Evolutionary conservation across 2,888 invertebrate genomes (phyloP), one percentile per base, ranked within the genome.

Genomic region (Copidosoma aretas): DNA sequence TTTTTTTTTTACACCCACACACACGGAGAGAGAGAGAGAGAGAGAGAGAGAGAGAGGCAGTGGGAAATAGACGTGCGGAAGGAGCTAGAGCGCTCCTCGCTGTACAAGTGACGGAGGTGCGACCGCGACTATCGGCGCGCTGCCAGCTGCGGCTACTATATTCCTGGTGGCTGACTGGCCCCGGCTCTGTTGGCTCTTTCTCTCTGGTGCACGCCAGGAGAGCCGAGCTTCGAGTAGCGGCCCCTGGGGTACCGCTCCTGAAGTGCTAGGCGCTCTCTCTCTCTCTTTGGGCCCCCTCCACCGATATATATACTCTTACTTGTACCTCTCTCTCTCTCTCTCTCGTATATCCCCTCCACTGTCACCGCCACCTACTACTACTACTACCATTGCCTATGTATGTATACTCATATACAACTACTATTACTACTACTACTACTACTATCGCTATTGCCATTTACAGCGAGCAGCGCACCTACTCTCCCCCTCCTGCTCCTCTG

Each of bases 61-160:
- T n/a, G n/a, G n/a, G n/a, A n/a, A n/a, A n/a, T n/a, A n/a, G n/a
- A n/a, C n/a, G n/a, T n/a, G n/a, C n/a, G n/a, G n/a, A n/a, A n/a
- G n/a, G n/a, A n/a, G n/a, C n/a, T n/a, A n/a, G n/a, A n/a, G n/a
- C n/a, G n/a, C n/a, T n/a, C n/a, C n/a, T n/a, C n/a, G n/a, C n/a
- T n/a, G n/a, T n/a, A n/a, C n/a, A n/a, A n/a, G 39, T 39, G 25
- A 19, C 77, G 80, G 78, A 77, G 78, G 79, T 80, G 77, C 79
- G 78, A 79, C 78, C 76, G 80, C 80, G 79, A 82, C 82, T 82
- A 78, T 75, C 75, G 77, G n/a, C 73, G 46, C 46, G 56, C 60
- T 32, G 32, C 32, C 32, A 3, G 32, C 32, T 5, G 3, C 32
- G 8, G 32, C 32, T 32, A 32, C 32, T 32, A 8, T 32, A 32